Evolutionary conservation across 2,888 invertebrate genomes (phyloP), one percentile per base, ranked within the genome.

Genomic region (Dolomedes plantarius): DNA sequence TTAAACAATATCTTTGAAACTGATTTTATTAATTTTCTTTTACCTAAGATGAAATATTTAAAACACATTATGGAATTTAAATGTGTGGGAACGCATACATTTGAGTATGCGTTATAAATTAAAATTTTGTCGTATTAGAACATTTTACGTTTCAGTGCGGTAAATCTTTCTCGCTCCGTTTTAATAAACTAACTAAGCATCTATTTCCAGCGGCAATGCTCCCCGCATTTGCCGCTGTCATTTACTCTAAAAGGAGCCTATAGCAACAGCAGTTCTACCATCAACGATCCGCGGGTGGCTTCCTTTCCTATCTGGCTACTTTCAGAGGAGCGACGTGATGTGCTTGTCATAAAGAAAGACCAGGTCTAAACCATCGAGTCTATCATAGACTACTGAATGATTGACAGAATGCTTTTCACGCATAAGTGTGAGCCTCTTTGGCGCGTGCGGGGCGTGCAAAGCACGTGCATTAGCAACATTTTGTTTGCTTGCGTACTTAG

Each of bases 251-350:
- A 65, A 65, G 31, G 65, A 27, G 23, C n/a, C 27, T 62, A 11
- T n/a, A 62, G 27, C 6, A 65, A 29, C 3, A 31, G 29, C n/a
- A 16, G 31, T 31, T 19, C 27, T 27, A 9, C 23, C 69, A 39
- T 39, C 69, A 39, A 39, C 23, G 11, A 27, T 13, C 39, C 27
- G 3, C 32, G 31, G 7, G 7, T 16, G 16, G 32, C 19, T 65
- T 16, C 62, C 41, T 65, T 75, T 39, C 64, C 68, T 29, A 76
- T 76, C 68, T 23, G 32, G 71, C 13, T 69, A 50, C 82, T 76
- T 65, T 82, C 39, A 82, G 82, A 13, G 36, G 46, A 13, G 29
- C 76, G 64, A 82, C 82, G 82, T 76, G 75, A 82, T 68, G 81
- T 71, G 69, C 68, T 75, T 82, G 68, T 82, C 69, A 76, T 71